Base-by-base conservation (phyloP, 2,888 invertebrate species). In the Argyresthia goedartella region DNA sequence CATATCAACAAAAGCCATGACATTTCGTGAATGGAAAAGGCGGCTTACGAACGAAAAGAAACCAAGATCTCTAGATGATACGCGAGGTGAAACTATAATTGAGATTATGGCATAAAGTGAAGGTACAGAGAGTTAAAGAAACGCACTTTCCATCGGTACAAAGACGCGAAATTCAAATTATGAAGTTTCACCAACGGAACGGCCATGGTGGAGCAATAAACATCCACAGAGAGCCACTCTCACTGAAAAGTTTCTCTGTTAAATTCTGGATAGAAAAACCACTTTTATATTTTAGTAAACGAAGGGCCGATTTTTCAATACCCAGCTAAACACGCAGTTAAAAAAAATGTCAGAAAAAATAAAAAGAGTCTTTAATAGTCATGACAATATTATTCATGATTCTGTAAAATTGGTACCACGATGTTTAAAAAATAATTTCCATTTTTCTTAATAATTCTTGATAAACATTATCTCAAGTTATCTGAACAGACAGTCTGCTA, bases 41-140 rank as follows among this genome's bases (percentile, higher is more conserved):
- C 54, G 56, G 53, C 52, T 52, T 49, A n/a, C 54, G 46, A 59
- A 55, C 52, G 51, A 59, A 61, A 64, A 62, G 58, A 61, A 60
- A 60, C 57, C 55, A 62, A 63, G 60, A 56, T 60, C 62, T 62
- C 61, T 55, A 46, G 62, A 48, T 66, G 59, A 65, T 66, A 49
- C 41, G 41, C 25, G 25, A 42, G 33, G 73, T 73, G 76, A 76
- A 77, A 77, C 73, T 73, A 55, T 59, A 69, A 70, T 72, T 65
- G 72, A 72, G 75, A 76, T 71, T 71, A 71, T 68, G 69, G 66
- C 68, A 71, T 70, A 76, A 73, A 73, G 73, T 71, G 66, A 70
- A 67, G 69, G 67, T 34, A 42, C 62, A 25, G 25, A 25, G 66
- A 61, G 57, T 62, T 61, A 65, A 68, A 72, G 71, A 71, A 70